A percentile compares a stretch with the other conserved stretches of the same genome.
Conservation (phyloP, 2,113 vertebrate genomes). For the Tamias sibiricus region DNA sequence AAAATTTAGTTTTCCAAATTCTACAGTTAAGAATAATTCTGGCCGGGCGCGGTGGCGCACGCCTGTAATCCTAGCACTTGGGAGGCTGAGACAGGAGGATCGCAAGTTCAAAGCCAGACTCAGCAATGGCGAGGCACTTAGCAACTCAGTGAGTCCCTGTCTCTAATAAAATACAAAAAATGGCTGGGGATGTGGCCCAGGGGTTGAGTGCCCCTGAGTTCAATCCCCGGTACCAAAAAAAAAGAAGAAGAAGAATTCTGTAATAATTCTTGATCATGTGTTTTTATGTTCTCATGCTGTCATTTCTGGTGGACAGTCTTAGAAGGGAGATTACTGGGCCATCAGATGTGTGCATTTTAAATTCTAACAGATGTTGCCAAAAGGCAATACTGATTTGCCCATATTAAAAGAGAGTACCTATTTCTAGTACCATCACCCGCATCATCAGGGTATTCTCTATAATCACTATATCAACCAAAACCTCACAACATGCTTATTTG, state of each 20-base stretch:
- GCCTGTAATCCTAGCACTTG: too few relatives aligned
- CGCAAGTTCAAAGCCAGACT: too few relatives aligned
- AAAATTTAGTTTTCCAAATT: constrained; percentile 34
- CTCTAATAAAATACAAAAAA: too few relatives aligned
- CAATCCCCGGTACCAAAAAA: too few relatives aligned
- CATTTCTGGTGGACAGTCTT: neutral
- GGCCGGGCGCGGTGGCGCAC: too few relatives aligned
- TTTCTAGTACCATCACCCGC: neutral
- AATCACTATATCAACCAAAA: neutral
- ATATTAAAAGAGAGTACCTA: neutral
- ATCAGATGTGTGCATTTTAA: neutral
- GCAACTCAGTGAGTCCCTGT: too few relatives aligned
- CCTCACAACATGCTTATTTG: neutral
- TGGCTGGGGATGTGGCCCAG: too few relatives aligned
- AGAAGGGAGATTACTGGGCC: neutral
- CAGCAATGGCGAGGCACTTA: too few relatives aligned
- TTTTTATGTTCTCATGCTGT: neutral
- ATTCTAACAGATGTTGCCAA: neutral
- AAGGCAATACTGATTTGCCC: neutral
- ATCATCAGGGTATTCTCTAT: neutral
- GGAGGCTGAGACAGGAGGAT: too few relatives aligned
- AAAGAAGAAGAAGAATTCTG: too few relatives aligned
- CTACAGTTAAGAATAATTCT: neutral
- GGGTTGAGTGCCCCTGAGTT: too few relatives aligned
- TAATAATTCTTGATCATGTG: neutral